Evolutionary conservation across 2,888 invertebrate species (phyloP).

Genomic region (Oscheius sp.): DNA sequence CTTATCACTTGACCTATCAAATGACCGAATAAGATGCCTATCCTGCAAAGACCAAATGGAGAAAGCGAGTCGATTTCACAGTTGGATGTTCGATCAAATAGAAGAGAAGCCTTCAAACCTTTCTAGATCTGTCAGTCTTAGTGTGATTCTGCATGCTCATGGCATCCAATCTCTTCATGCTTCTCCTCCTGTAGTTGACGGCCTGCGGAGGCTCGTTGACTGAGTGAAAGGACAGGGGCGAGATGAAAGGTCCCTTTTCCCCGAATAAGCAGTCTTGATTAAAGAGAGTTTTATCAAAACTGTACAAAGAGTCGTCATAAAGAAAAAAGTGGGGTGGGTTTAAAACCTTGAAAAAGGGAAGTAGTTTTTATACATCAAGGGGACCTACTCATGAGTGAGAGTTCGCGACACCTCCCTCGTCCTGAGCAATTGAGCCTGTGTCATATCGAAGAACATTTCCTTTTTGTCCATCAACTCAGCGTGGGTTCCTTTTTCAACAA

Average conservation of each 20-base stretch:
- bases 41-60: slow-evolving; percentile 48
- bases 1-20: not conserved
- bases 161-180: slow-evolving; percentile 7
- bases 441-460: slow-evolving; percentile 73
- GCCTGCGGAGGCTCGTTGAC: too few relatives aligned
- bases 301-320: too few relatives aligned
- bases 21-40: not conserved
- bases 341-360: too few relatives aligned
- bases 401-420: slow-evolving; percentile 51
- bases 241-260: too few relatives aligned
- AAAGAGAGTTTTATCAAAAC: too few relatives aligned
- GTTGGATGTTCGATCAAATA: slow-evolving; percentile 71
- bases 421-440: slow-evolving; percentile 71
- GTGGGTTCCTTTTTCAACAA: slow-evolving; percentile 74
- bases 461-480: slow-evolving; percentile 65
- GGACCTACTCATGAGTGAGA: too few relatives aligned
- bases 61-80: slow-evolving; percentile 70
- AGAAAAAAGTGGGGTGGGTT: too few relatives aligned
- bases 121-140: not conserved
- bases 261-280: too few relatives aligned
- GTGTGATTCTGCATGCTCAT: slow-evolving; percentile 12
- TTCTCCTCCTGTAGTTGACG: too few relatives aligned
- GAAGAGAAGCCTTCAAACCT: slow-evolving; percentile 67
- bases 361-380: too few relatives aligned
- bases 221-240: too few relatives aligned